A percentile compares a stretch with the other conserved stretches of the same genome.
Evolutionary conservation across 2,888 invertebrate genomes (phyloP).

Genomic region (Parochlus steinenii): DNA sequence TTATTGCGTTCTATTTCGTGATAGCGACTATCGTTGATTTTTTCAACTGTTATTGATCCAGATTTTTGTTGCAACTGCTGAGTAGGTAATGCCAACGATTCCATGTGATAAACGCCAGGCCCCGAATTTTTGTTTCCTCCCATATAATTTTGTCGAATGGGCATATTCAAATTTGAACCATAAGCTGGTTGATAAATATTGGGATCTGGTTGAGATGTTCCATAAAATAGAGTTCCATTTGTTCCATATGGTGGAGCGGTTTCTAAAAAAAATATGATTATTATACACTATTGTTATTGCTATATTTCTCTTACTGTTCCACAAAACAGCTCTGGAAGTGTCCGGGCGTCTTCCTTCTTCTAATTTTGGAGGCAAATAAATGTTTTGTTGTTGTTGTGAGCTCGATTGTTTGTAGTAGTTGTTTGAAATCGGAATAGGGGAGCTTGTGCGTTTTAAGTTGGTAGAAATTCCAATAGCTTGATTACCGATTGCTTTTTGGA

Average conservation of each 20-base stretch:
- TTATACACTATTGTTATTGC: too few relatives aligned
- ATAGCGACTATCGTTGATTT: conserved; percentile 23
- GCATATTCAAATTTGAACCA: conserved; percentile 23
- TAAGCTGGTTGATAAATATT: conserved; percentile 20
- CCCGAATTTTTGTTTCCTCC: conserved; percentile 22
- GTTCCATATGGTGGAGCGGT: conserved; percentile 34
- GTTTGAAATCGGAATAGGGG: too few relatives aligned
- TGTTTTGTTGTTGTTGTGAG: too few relatives aligned
- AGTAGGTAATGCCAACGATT: conserved; percentile 21
- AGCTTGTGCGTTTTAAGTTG: too few relatives aligned
- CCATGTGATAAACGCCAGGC: conserved; percentile 20
- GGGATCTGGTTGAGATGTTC: conserved; percentile 29
- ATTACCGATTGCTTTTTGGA: conserved; percentile 21
- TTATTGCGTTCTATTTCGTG: conserved; percentile 27
- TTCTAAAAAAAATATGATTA: conserved; percentile 34
- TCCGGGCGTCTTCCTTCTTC: conserved; percentile 66
- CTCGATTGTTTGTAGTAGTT: too few relatives aligned
- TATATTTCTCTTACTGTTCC: conserved; percentile 58
- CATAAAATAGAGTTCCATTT: conserved; percentile 33
- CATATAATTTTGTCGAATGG: conserved; percentile 26
- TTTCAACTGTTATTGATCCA: conserved; percentile 29
- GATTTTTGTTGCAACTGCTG: conserved; percentile 21
- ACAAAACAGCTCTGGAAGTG: conserved; percentile 62
- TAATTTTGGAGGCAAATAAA: too few relatives aligned
- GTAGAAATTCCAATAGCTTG: background rate